phyloP scores from a whole-genome alignment of 2,888 invertebrate species.

The Caenorhabditis panamensis region DNA sequence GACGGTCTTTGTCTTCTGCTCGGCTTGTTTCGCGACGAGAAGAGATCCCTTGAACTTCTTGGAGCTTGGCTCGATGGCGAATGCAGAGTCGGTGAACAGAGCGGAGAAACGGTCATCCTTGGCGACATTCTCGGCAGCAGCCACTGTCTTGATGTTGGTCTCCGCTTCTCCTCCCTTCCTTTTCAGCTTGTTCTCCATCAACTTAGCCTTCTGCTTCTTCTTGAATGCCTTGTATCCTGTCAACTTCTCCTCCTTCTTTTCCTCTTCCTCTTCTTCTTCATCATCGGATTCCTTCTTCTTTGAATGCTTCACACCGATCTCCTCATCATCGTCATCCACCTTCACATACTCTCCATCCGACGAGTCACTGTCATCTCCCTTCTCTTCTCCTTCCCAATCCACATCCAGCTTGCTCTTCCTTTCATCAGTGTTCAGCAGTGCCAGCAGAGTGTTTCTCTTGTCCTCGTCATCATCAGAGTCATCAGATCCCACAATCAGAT shows the following conservation, averaged over 20 bases:
- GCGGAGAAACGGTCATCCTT: conserved; percentile 77
- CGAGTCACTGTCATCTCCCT: conserved; percentile 50
- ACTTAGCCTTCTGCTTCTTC: conserved; percentile 56
- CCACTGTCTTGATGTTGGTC: conserved; percentile 53
- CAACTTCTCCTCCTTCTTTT: conserved; percentile 51
- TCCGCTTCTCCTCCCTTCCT: conserved; percentile 25
- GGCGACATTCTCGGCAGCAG: conserved; percentile 61
- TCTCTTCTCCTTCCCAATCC: conserved; percentile 28
- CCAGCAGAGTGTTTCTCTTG: conserved; percentile 57
- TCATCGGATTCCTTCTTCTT: conserved; percentile 37
- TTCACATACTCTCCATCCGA: conserved; percentile 63
- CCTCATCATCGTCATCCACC: conserved; percentile 60
- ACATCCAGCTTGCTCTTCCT: conserved; percentile 42
- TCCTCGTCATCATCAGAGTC: conserved; percentile 67
- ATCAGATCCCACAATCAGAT: conserved; percentile 75
- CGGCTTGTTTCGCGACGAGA: conserved; percentile 57
- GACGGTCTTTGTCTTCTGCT: conserved; percentile 23
- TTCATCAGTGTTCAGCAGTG: conserved; percentile 61
- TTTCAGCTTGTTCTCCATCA: conserved; percentile 50
- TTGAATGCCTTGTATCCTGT: conserved; percentile 60
- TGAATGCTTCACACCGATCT: conserved; percentile 48
- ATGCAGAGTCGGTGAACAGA: conserved; percentile 77
- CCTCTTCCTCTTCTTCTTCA: conserved; percentile 55
- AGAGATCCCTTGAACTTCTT: conserved; percentile 60
- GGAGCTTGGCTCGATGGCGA: conserved; percentile 74